These are phyloP conservation scores for Habrosyne pyritoides DNA, from an alignment of 2,888 invertebrate species.

Conservation along the genomic window DNA sequence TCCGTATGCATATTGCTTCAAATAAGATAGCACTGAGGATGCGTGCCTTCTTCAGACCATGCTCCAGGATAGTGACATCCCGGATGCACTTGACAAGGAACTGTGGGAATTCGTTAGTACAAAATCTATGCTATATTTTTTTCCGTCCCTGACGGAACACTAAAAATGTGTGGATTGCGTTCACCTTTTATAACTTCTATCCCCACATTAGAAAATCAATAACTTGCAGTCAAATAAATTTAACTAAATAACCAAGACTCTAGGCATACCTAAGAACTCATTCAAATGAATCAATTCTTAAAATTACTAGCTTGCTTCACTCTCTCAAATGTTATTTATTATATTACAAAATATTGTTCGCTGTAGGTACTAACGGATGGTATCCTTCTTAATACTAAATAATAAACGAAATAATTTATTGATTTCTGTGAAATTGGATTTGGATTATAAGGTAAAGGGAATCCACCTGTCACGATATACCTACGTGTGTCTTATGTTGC, in stretches of 20 bases:
- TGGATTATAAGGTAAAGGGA: constrained; percentile 19
- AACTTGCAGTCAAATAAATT: background rate
- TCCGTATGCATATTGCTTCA: no score
- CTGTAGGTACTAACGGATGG: constrained; percentile 29
- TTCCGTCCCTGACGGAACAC: no score
- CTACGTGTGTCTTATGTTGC: constrained; percentile 8
- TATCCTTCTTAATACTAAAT: constrained; percentile 37
- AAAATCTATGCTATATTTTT: no score
- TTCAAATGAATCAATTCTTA: constrained; percentile 3
- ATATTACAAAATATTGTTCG: constrained; percentile 48
- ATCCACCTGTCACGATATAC: constrained; percentile 20
- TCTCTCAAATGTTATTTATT: constrained; percentile 43
- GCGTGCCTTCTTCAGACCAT: no score
- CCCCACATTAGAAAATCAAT: no score
- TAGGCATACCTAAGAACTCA: background rate
- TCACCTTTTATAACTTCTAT: no score
- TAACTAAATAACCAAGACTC: background rate
- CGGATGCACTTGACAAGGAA: no score
- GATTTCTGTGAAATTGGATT: constrained; percentile 4
- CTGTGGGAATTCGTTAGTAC: no score
- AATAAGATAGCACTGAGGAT: no score
- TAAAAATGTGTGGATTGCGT: no score
- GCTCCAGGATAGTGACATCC: no score
- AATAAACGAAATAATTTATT: constrained; percentile 48
- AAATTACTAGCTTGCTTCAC: constrained; percentile 44